A percentile compares a stretch with the other conserved stretches of the same genome.
These are phyloP conservation scores for Sarcophaga bullata DNA, from an alignment of 1,140 invertebrate genomes.

Conservation along the genomic window DNA sequence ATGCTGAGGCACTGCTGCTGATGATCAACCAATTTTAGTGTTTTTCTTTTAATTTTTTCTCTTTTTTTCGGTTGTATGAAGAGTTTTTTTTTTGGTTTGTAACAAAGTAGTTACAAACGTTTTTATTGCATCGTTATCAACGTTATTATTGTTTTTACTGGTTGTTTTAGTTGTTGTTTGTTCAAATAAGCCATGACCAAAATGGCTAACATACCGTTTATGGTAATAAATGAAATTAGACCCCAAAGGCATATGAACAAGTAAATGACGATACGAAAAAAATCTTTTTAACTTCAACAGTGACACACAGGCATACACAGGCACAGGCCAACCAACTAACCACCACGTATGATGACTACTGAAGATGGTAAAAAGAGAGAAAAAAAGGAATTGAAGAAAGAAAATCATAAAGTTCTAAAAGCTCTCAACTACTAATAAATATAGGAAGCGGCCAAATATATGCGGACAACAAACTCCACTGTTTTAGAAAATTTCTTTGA, in stretches of 20 bases:
- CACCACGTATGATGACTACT: too few relatives aligned
- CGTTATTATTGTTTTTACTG: constrained; percentile 43
- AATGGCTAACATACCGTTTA: constrained; percentile 61
- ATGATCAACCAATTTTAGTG: background rate
- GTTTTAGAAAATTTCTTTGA: too few relatives aligned
- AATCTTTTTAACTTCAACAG: background rate
- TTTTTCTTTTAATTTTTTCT: too few relatives aligned
- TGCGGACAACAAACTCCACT: too few relatives aligned
- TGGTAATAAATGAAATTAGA: constrained; percentile 62
- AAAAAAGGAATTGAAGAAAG: background rate
- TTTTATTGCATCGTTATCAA: constrained; percentile 19
- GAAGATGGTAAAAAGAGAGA: background rate
- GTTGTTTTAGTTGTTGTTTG: constrained; percentile 46
- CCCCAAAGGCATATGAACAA: constrained; percentile 49
- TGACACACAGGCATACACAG: background rate
- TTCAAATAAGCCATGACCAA: constrained; percentile 63
- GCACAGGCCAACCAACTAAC: too few relatives aligned
- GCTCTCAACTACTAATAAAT: background rate
- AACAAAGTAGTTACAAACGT: background rate
- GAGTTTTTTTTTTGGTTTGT: background rate
- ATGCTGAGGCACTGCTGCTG: background rate
- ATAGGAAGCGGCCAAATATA: too few relatives aligned
- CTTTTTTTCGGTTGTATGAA: background rate
- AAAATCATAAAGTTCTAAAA: background rate
- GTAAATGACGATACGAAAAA: constrained; percentile 37